Conservation (phyloP, 1,140 invertebrate genomes). For the Pteromalus puparum region DNA sequence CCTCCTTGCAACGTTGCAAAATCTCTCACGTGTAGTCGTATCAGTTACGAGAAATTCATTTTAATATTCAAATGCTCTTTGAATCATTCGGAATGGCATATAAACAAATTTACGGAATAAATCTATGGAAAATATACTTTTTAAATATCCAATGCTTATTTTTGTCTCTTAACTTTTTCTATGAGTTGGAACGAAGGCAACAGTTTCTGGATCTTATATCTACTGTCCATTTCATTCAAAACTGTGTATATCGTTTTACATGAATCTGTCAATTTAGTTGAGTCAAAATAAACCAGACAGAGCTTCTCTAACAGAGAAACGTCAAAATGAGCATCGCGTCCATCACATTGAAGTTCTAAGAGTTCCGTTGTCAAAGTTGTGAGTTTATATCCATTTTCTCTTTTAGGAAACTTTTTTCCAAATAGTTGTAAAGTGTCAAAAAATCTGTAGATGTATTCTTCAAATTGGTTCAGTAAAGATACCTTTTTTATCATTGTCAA, state of each 20-base stretch:
- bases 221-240: neutral
- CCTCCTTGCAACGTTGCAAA: too few species aligned
- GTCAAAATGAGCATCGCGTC: constrained; percentile 23
- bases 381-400: neutral
- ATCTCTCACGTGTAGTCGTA: too few species aligned
- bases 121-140: too few species aligned
- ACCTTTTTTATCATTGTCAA: neutral
- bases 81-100: too few species aligned
- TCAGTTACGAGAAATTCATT: too few species aligned
- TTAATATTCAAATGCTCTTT: too few species aligned
- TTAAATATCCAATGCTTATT: too few species aligned
- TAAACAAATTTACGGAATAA: too few species aligned
- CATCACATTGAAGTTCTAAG: neutral
- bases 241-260: neutral
- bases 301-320: constrained; percentile 5
- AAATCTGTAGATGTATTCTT: neutral
- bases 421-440: neutral
- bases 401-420: neutral
- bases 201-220: neutral
- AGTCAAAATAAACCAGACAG: neutral
- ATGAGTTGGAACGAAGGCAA: neutral
- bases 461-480: neutral
- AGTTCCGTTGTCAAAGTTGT: neutral
- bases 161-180: too few species aligned
- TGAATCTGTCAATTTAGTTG: neutral